Percentiles rank a stretch among this genome's conserved stretches.
These are phyloP conservation scores for Protobothrops mucrosquamatus DNA, from an alignment of 2,113 vertebrate genomes.

Conservation along the genomic window DNA sequence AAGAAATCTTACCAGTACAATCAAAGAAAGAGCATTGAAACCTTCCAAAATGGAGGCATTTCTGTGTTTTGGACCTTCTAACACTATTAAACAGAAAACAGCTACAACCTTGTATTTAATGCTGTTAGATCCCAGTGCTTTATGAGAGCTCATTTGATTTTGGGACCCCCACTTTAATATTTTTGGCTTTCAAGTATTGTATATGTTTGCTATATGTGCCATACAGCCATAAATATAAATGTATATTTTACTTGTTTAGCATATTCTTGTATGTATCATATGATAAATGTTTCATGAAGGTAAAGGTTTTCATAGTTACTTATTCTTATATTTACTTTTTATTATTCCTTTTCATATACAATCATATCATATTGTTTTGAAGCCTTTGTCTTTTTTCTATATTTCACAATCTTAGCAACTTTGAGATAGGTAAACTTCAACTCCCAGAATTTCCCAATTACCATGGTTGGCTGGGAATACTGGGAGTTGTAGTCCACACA, in stretches of 20 bases:
- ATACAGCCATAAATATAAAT: background rate
- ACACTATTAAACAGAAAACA: no score
- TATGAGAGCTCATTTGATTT: background rate
- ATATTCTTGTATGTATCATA: background rate
- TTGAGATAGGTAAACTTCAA: no score
- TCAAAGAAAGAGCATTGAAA: no score
- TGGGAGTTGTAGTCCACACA: no score
- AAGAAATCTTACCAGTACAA: no score
- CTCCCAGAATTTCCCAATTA: no score
- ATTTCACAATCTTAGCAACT: no score
- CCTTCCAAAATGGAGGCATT: no score
- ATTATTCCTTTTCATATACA: background rate
- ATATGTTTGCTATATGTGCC: background rate
- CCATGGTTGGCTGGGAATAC: no score
- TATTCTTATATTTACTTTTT: background rate
- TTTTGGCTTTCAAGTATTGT: background rate
- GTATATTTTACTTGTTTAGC: background rate
- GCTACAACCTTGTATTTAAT: background rate
- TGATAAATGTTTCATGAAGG: background rate
- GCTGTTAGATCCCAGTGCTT: background rate
- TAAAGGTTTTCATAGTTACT: background rate
- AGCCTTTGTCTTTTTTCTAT: background rate
- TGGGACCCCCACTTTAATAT: background rate
- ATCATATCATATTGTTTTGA: background rate
- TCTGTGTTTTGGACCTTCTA: no score